Conservation (phyloP, 2,888 invertebrate genomes). For the Drosophila picticornis region DNA sequence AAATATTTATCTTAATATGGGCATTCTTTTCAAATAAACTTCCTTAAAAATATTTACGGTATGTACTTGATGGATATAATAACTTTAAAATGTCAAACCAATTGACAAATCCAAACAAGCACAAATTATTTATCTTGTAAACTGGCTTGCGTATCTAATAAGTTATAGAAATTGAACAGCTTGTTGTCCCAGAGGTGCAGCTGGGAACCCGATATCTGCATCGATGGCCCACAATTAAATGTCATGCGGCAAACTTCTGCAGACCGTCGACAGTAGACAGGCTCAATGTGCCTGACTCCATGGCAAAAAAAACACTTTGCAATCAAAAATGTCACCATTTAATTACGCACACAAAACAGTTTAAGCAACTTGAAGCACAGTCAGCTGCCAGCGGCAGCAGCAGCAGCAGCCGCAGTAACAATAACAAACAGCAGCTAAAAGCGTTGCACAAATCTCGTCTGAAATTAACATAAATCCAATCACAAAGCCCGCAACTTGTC, state of each 20-base stretch:
- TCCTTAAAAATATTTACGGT: background rate
- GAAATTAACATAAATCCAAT: slow-evolving; percentile 81
- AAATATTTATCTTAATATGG: background rate
- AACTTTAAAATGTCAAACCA: slow-evolving; percentile 29
- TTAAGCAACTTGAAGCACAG: slow-evolving; percentile 70
- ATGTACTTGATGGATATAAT: background rate
- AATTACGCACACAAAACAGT: slow-evolving; percentile 79
- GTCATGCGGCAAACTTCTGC: slow-evolving; percentile 21
- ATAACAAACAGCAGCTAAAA: slow-evolving; percentile 62
- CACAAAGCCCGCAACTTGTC: slow-evolving; percentile 72
- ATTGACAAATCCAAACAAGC: slow-evolving; percentile 10
- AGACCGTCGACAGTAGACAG: slow-evolving; percentile 3
- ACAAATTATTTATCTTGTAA: slow-evolving; percentile 22
- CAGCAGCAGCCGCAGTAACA: slow-evolving; percentile 31
- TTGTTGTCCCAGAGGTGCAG: slow-evolving; percentile 42
- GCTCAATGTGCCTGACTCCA: slow-evolving; percentile 21
- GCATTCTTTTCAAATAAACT: background rate
- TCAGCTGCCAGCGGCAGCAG: slow-evolving; percentile 56
- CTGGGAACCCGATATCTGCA: slow-evolving; percentile 33
- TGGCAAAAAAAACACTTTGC: slow-evolving; percentile 65
- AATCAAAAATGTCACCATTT: slow-evolving; percentile 79
- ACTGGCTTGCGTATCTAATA: slow-evolving; percentile 34
- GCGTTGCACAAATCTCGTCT: slow-evolving; percentile 78
- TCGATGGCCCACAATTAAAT: slow-evolving; percentile 48
- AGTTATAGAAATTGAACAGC: slow-evolving; percentile 26